A percentile compares a stretch with the other conserved stretches of the same genome.
These are phyloP conservation scores for Haemorhous mexicanus DNA, from an alignment of 2,113 vertebrate species.

Conservation along the genomic window DNA sequence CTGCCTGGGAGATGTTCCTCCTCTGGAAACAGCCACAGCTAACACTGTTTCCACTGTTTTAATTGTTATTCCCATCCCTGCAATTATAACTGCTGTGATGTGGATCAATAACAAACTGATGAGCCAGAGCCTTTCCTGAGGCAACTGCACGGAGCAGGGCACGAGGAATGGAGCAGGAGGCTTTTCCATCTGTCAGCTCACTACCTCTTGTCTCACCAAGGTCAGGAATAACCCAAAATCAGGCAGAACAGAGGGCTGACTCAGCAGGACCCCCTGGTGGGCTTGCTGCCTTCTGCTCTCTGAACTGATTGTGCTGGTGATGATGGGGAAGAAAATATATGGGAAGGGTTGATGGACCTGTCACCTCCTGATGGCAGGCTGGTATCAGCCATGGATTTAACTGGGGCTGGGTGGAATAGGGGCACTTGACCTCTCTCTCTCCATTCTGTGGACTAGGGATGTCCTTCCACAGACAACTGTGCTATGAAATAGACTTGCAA, in stretches of 20 bases:
- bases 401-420: background rate
- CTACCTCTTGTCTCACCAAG: background rate
- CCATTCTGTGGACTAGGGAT: background rate
- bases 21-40: background rate
- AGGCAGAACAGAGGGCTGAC: background rate
- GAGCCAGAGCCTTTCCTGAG: background rate
- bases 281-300: background rate
- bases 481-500: background rate
- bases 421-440: background rate
- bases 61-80: background rate
- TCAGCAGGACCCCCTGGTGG: fast-evolving
- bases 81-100: background rate
- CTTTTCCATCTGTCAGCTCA: background rate
- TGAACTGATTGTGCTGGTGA: background rate
- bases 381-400: background rate
- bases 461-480: background rate
- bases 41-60: background rate
- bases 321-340: background rate
- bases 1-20: background rate
- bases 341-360: background rate
- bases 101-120: conserved; percentile 12
- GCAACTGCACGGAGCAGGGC: background rate
- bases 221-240: background rate
- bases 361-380: background rate
- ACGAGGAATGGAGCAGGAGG: background rate